Conservation (phyloP, 2,888 invertebrate species). For the Dasysyrphus tricinctus region DNA sequence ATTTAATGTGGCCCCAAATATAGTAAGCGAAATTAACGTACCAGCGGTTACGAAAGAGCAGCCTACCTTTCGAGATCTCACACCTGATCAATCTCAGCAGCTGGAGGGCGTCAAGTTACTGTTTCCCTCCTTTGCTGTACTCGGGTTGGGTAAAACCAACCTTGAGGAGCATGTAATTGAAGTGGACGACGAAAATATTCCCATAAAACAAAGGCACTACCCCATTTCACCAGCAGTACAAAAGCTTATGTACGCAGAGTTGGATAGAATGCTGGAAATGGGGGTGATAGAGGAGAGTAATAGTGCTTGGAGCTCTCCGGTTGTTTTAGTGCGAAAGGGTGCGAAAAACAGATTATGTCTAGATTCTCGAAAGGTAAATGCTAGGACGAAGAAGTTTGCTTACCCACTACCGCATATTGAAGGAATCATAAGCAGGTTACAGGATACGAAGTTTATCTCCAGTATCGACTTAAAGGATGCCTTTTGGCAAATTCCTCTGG, state of each 20-base stretch:
- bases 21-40: neutral
- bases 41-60: neutral
- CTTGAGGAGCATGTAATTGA: slow-evolving; percentile 17
- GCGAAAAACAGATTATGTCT: neutral
- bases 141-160: neutral
- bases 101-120: neutral
- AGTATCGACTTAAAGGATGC: too few species aligned
- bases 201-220: slow-evolving; percentile 10
- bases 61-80: neutral
- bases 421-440: neutral
- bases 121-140: neutral
- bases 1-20: neutral
- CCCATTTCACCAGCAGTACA: slow-evolving; percentile 34
- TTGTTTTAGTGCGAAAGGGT: neutral
- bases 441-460: neutral
- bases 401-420: neutral
- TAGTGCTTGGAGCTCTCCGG: slow-evolving; percentile 23
- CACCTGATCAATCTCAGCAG: neutral
- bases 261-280: slow-evolving; percentile 20
- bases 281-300: slow-evolving; percentile 7
- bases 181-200: slow-evolving; percentile 1
- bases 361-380: neutral
- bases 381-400: neutral
- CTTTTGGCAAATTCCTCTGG: too few species aligned
- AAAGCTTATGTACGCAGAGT: slow-evolving; percentile 24